Evolutionary conservation across 2,113 vertebrate genomes (phyloP), one percentile per base, ranked within the genome.

Genomic region (Menura novaehollandiae): DNA sequence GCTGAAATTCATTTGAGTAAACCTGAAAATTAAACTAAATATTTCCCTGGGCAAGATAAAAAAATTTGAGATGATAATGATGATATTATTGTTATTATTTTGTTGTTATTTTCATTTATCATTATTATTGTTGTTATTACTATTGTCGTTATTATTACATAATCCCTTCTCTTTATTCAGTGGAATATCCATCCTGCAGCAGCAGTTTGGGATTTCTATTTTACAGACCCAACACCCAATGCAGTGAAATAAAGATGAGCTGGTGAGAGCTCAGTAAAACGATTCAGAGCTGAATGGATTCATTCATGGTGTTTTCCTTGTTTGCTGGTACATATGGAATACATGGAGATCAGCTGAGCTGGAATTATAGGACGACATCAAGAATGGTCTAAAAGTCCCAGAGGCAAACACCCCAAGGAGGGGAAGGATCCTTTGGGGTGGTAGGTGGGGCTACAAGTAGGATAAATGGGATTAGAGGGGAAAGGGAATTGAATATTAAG

Each of bases 401-500:
- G 47, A 62, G 37, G 66, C 19, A 75, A 80, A 67, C 24, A 35
- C 30, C 43, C 35, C 15, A 13, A 52, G 76, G 47, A 79, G 22
- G 17, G 5, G 22, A 68, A 75, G 49, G 62, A 55, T 20, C 32
- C 20, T 64, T 43, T 49, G 24, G 59, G 71, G 39, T 2, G 2
- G 35, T 37, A 10, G 1, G 0, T 13, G 55, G 52, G 28, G 21
- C 53, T 68, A 21, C 32, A n/a, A 49, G 35, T 5, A 35, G 41
- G 33, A 44, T 58, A 66, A 79, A 91, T 4, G 44, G 52, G 44
- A 56, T 93, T 30, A 87, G 58, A 82, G 21, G 49, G 41, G 41
- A 75, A 96, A 88, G 49, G 26, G 58, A 53, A n/a, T 33, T 46
- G 74, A 85, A 88, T 95, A 79, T 79, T 58, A 53, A 81, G 14